These are phyloP conservation scores for Thunnus maccoyii DNA, from an alignment of 2,113 vertebrate species.

Conservation along the genomic window DNA sequence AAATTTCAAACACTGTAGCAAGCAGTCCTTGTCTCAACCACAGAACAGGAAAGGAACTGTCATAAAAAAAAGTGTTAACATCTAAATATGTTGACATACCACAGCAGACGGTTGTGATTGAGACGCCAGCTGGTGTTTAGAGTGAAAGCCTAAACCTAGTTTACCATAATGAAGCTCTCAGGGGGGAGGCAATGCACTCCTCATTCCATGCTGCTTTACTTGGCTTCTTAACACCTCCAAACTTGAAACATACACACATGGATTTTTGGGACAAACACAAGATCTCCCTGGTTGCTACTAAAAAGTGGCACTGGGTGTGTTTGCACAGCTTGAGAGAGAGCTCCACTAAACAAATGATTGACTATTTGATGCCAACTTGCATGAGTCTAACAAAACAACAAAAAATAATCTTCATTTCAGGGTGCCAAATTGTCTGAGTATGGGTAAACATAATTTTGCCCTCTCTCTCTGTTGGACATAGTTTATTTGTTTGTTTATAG, in stretches of 20 bases:
- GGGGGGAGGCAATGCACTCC: conserved; percentile 58
- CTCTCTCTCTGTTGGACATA: conserved; percentile 47
- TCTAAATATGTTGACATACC: conserved; percentile 74
- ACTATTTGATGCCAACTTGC: conserved; percentile 55
- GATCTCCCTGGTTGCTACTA: conserved; percentile 53
- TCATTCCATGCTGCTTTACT: conserved; percentile 48
- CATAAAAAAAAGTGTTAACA: conserved; percentile 55
- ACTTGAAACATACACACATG: conserved; percentile 61
- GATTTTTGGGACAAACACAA: conserved; percentile 60
- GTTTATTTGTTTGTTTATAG: conserved; percentile 58
- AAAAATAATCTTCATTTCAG: conserved; percentile 32
- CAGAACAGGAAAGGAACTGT: conserved; percentile 27
- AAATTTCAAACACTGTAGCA: background rate
- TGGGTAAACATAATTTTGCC: conserved; percentile 58
- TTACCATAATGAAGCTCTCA: conserved; percentile 71
- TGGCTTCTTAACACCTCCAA: conserved; percentile 59
- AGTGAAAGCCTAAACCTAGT: conserved; percentile 73
- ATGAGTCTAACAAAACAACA: conserved; percentile 46
- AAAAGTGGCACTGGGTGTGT: conserved; percentile 66
- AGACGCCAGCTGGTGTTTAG: conserved; percentile 83
- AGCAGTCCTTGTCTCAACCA: background rate
- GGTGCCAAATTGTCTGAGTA: conserved; percentile 56
- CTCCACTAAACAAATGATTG: conserved; percentile 50
- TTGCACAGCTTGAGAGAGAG: conserved; percentile 70
- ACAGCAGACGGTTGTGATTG: conserved; percentile 78